Evolutionary conservation across 2,113 vertebrate genomes (phyloP).

Genomic region (Phylloscopus trochilus): DNA sequence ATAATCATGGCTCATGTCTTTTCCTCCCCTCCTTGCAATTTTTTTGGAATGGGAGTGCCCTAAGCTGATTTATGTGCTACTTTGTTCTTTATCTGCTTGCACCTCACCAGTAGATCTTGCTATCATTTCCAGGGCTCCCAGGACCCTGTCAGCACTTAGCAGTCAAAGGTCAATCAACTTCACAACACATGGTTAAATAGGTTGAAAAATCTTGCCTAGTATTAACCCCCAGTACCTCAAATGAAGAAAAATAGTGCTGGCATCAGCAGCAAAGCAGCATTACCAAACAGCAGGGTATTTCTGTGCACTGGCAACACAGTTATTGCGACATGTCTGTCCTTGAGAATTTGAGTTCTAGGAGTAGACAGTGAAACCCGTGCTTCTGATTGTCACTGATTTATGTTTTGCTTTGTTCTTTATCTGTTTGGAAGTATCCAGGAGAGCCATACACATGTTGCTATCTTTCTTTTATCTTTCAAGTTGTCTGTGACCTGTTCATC

Average conservation of each 20-base stretch:
- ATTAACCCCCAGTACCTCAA: not conserved
- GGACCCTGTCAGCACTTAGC: slow-evolving; percentile 70
- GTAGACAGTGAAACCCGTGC: not conserved
- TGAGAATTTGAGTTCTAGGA: not conserved
- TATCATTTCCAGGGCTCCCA: slow-evolving; percentile 68
- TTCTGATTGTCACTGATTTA: not conserved
- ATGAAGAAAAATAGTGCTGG: not conserved
- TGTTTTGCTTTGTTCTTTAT: slow-evolving; percentile 51
- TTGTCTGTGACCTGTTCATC: slow-evolving; percentile 69
- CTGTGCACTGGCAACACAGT: not conserved
- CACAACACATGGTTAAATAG: slow-evolving; percentile 42
- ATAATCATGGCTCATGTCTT: not conserved
- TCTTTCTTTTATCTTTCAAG: slow-evolving; percentile 53
- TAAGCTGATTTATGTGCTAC: slow-evolving; percentile 72
- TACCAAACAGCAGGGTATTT: not conserved
- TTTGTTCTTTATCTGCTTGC: slow-evolving; percentile 81
- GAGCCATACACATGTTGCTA: not conserved
- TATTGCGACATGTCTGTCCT: not conserved
- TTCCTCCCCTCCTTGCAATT: not conserved
- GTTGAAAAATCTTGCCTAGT: slow-evolving; percentile 45
- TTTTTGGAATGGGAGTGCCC: not conserved
- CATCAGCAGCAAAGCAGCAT: not conserved
- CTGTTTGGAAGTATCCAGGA: slow-evolving; percentile 1
- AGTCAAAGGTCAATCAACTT: slow-evolving; percentile 74
- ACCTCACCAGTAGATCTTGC: slow-evolving; percentile 58